Evolutionary conservation across 2,888 invertebrate genomes (phyloP).

Genomic region (Stramonita haemastoma): DNA sequence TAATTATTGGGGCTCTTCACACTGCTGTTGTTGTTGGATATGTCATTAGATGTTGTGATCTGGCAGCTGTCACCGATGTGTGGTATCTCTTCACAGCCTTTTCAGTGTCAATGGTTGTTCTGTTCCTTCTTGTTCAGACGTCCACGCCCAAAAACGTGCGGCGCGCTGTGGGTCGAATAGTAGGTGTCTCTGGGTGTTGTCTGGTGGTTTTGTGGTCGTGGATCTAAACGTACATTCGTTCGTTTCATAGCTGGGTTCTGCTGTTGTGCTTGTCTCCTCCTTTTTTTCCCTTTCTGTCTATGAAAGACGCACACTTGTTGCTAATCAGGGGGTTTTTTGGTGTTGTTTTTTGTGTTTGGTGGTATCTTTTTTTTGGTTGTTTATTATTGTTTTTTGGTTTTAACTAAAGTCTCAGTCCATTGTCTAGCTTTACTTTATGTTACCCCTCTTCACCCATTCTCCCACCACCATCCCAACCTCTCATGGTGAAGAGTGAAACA

Average conservation of each 20-base stretch:
- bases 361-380: not conserved
- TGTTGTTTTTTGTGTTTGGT: not conserved
- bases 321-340: not conserved
- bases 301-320: not conserved
- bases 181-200: conserved; percentile 33
- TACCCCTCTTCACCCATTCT: no score
- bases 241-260: no score
- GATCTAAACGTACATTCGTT: no score
- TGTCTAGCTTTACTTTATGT: no score
- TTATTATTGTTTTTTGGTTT: not conserved
- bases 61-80: not conserved
- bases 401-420: not conserved
- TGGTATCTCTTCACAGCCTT: not conserved
- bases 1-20: no score
- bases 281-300: not conserved
- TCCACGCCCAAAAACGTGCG: conserved; percentile 40
- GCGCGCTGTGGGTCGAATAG: conserved; percentile 37
- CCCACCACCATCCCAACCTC: no score
- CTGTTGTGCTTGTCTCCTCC: not conserved
- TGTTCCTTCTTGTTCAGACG: conserved; percentile 19
- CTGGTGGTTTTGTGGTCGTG: not conserved
- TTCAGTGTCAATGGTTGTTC: not conserved
- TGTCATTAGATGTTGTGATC: no score
- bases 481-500: no score
- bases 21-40: no score